Evolutionary conservation across 1,140 invertebrate species (phyloP).

Genomic region (Papilio dardanus): DNA sequence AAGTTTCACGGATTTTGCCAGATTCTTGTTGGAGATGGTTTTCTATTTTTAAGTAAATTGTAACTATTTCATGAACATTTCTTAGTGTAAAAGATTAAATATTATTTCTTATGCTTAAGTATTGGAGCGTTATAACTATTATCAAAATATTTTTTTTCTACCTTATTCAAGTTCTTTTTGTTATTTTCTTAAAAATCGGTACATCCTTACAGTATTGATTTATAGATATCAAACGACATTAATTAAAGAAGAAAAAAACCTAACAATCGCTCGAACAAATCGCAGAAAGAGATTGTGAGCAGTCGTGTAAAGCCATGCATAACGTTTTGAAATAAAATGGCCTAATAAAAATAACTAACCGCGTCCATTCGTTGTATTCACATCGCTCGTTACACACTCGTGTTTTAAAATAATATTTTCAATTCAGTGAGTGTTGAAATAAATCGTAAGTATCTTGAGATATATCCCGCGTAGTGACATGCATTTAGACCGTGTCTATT

Average conservation of each 20-base stretch:
- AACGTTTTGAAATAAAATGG: slow-evolving; percentile 47
- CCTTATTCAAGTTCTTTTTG: too few species aligned
- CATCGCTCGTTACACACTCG: slow-evolving; percentile 46
- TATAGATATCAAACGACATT: neutral
- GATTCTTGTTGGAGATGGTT: too few species aligned
- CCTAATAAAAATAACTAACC: slow-evolving; percentile 54
- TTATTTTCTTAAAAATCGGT: too few species aligned
- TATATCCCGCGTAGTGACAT: slow-evolving; percentile 45
- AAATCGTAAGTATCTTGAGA: slow-evolving; percentile 48
- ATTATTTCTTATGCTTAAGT: too few species aligned
- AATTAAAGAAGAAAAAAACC: slow-evolving; percentile 7
- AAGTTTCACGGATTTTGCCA: neutral
- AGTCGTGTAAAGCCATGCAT: slow-evolving; percentile 36
- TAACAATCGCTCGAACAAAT: neutral
- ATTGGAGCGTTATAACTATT: too few species aligned
- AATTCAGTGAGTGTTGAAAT: slow-evolving; percentile 35
- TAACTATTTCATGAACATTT: too few species aligned
- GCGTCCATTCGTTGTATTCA: slow-evolving; percentile 45
- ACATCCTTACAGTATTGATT: slow-evolving; percentile 10
- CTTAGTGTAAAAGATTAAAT: too few species aligned
- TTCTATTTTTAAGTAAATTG: too few species aligned
- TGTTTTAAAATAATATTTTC: slow-evolving; percentile 43
- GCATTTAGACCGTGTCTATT: slow-evolving; percentile 46
- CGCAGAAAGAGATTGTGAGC: slow-evolving; percentile 35
- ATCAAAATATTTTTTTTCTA: too few species aligned